Evolutionary conservation across 2,797 vertebrate genomes (phyloP).

Genomic region (Sebastes taczanowskii): DNA sequence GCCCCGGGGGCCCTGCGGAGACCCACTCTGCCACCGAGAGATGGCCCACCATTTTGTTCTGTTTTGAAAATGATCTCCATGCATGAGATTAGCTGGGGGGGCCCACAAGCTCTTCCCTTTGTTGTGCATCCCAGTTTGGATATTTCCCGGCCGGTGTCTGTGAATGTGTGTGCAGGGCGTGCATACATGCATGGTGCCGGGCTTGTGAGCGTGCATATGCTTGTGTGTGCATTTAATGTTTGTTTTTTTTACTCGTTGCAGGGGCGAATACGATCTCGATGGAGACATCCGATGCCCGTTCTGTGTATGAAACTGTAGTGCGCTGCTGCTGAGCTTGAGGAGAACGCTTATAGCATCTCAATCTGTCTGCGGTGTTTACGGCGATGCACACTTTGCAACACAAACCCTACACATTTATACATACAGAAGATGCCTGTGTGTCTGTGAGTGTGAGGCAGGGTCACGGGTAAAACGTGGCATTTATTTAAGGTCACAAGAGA

Average conservation of each 20-base stretch:
- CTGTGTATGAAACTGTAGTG: conserved; percentile 31
- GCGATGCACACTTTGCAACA: not conserved
- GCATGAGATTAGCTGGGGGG: conserved; percentile 74
- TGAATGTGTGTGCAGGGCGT: conserved; percentile 5
- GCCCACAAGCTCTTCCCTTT: conserved; percentile 59
- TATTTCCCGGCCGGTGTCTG: conserved; percentile 49
- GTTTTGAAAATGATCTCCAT: conserved; percentile 79
- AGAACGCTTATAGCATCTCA: conserved; percentile 40
- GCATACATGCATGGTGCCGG: not conserved
- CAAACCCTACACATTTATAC: not conserved
- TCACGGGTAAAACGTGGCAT: conserved; percentile 20
- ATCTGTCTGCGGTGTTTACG: conserved; percentile 31
- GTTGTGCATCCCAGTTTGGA: conserved; percentile 65
- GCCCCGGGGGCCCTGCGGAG: conserved; percentile 70
- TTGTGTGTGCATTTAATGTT: conserved; percentile 30
- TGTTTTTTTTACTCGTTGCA: conserved; percentile 26
- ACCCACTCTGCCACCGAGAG: conserved; percentile 72
- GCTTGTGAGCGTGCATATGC: conserved; percentile 8
- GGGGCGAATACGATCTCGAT: conserved; percentile 34
- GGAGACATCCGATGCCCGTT: conserved; percentile 42
- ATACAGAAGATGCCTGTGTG: not conserved
- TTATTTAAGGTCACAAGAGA: conserved; percentile 9
- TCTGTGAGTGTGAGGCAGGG: not conserved
- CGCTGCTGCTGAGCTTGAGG: conserved; percentile 37
- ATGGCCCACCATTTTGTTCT: conserved; percentile 77